These are phyloP conservation scores for Formicarius rufipectus DNA, from an alignment of 2,113 vertebrate genomes.

Conservation along the genomic window DNA sequence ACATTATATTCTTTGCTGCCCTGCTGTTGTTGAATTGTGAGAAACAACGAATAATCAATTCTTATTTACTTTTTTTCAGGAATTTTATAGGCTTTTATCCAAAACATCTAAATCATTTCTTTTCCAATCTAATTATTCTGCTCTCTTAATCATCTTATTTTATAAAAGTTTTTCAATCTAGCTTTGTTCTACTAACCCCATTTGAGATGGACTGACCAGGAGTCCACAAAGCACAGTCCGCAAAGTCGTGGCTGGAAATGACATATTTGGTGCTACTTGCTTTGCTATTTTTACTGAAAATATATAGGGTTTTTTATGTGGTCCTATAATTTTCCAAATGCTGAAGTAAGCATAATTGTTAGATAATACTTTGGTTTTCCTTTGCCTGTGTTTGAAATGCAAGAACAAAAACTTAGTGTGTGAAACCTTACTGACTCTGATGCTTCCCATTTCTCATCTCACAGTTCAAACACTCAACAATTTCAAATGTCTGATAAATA, in stretches of 20 bases:
- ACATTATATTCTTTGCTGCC: conserved; percentile 1
- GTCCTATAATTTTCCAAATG: neutral
- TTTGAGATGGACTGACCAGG: neutral
- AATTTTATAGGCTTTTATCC: conserved; percentile 14
- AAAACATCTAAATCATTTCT: conserved; percentile 10
- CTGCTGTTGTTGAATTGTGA: neutral
- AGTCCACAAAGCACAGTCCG: neutral
- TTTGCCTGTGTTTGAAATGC: neutral
- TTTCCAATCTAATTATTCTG: conserved; percentile 15
- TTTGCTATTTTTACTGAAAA: neutral
- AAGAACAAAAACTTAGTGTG: neutral
- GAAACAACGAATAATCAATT: conserved; percentile 51
- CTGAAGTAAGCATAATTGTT: neutral
- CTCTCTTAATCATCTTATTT: neutral
- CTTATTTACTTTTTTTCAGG: neutral
- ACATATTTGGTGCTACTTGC: neutral
- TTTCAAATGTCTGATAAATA: neutral
- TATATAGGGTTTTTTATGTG: neutral
- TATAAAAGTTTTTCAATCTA: neutral
- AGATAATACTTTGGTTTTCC: neutral
- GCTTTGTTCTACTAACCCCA: neutral
- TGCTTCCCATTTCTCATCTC: neutral
- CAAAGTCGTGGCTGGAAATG: neutral
- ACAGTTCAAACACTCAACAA: neutral
- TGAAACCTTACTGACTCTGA: neutral